Percentiles rank a stretch among this genome's conserved stretches.
phyloP scores from a whole-genome alignment of 2,888 invertebrate genomes.

The Oscheius sp. region DNA sequence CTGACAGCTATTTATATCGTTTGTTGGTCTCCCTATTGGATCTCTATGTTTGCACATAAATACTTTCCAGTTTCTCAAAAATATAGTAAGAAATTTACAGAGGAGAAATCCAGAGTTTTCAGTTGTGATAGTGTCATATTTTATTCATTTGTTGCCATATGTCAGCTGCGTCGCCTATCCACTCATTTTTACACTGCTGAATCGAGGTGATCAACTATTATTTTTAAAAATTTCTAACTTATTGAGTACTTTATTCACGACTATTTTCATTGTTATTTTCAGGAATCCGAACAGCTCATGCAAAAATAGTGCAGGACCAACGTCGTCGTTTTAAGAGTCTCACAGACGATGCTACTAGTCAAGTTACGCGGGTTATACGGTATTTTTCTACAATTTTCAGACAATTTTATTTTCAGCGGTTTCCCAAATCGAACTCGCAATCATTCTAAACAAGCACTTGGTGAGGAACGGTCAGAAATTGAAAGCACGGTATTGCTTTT shows the following conservation, averaged over 20 bases:
- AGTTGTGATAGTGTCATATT: conserved; percentile 67
- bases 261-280: background rate
- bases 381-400: conserved; percentile 3
- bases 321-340: conserved; percentile 48
- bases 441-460: conserved; percentile 8
- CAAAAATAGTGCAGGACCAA: conserved; percentile 53
- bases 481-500: conserved; percentile 2
- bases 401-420: background rate
- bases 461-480: conserved; percentile 13
- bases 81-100: conserved; percentile 39
- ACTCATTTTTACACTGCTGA: conserved; percentile 65
- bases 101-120: too few relatives aligned
- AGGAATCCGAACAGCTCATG: conserved; percentile 56
- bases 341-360: conserved; percentile 55
- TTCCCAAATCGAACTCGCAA: conserved; percentile 11
- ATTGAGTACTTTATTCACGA: background rate
- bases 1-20: conserved; percentile 67
- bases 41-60: conserved; percentile 61
- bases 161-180: conserved; percentile 68
- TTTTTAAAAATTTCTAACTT: background rate
- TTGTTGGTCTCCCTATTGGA: conserved; percentile 67
- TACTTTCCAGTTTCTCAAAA: conserved; percentile 48
- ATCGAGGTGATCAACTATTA: conserved; percentile 35
- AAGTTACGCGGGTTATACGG: conserved; percentile 45
- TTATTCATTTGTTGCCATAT: conserved; percentile 68